Evolutionary conservation across 2,888 invertebrate genomes (phyloP), one percentile per base, ranked within the genome.

Genomic region (Cheilosia grossa): DNA sequence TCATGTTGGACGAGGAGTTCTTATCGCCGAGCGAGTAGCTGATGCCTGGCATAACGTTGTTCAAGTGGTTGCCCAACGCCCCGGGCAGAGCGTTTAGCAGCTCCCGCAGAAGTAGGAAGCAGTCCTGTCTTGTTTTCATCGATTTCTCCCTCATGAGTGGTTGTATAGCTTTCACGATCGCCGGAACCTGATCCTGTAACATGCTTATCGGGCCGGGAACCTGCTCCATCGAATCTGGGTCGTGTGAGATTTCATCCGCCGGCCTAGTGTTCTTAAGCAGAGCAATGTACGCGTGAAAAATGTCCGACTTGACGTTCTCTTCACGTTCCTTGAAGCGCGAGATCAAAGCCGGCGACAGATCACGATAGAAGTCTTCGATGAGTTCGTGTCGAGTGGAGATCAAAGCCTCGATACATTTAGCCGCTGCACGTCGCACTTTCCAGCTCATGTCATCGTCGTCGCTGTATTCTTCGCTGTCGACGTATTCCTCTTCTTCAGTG

Each of bases 401-500:
- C 40, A 99, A 95, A 0, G 99, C 98, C 92, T 99, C 98, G 19
- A 99, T 93, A 90, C 99, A 99, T 92, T 99, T 99, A 0, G 99
- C 99, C 5, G 99, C 97, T 0, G 99, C 97, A 51, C 99, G 94
- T 44, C 99, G 94, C 10, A 97, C 97, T 93, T 99, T 99, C 99
- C 99, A 99, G 82, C 98, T 98, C 97, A 99, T 98, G 91, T 99
- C 99, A 91, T 99, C 99, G 91, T 99, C 99, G 92, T 99, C 99
- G 58, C 98, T 98, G 91, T 99, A 99, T 89, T 99, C 99, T 89
- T 98, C 98, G 88, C 98, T 97, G 30, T 96, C 97, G 56, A 95
- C 96, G 63, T 95, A 95, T 82, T 95, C 95, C 33, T 95, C 95
- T 81, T 95, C 95, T 88, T 96, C 96, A 30, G 95, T 95, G 87